phyloP scores from a whole-genome alignment of 2,888 invertebrate species.

The Apomyelois bistriatella region DNA sequence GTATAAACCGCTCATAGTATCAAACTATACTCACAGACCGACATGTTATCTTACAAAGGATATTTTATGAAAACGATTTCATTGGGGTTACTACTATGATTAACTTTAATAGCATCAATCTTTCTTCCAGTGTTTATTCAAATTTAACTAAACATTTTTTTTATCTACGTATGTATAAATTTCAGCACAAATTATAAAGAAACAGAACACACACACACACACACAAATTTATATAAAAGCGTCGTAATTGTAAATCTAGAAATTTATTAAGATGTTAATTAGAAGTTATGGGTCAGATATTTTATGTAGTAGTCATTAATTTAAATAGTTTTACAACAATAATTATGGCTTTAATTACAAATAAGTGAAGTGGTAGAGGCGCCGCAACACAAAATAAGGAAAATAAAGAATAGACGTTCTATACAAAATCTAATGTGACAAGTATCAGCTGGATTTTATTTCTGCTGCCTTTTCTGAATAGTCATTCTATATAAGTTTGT shows the following conservation, averaged over 20 bases:
- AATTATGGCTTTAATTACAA: constrained; percentile 21
- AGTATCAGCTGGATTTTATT: too few species aligned
- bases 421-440: too few species aligned
- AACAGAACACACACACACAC: too few species aligned
- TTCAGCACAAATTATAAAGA: too few species aligned
- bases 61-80: not conserved
- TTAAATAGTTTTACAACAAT: constrained; percentile 9
- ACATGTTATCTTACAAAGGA: not conserved
- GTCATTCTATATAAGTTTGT: too few species aligned
- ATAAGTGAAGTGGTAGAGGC: constrained; percentile 19
- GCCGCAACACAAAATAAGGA: constrained; percentile 6
- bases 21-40: not conserved
- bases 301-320: not conserved
- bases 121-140: too few species aligned
- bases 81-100: not conserved
- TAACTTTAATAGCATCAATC: not conserved
- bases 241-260: not conserved
- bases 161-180: too few species aligned
- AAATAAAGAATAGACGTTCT: not conserved
- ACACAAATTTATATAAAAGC: too few species aligned
- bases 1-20: not conserved
- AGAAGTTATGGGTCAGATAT: constrained; percentile 1
- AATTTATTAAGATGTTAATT: not conserved
- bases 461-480: too few species aligned
- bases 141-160: too few species aligned